Percentiles rank a stretch among this genome's conserved stretches.
These are phyloP conservation scores for Phthorimaea operculella DNA, from an alignment of 1,140 invertebrate species.

Conservation along the genomic window DNA sequence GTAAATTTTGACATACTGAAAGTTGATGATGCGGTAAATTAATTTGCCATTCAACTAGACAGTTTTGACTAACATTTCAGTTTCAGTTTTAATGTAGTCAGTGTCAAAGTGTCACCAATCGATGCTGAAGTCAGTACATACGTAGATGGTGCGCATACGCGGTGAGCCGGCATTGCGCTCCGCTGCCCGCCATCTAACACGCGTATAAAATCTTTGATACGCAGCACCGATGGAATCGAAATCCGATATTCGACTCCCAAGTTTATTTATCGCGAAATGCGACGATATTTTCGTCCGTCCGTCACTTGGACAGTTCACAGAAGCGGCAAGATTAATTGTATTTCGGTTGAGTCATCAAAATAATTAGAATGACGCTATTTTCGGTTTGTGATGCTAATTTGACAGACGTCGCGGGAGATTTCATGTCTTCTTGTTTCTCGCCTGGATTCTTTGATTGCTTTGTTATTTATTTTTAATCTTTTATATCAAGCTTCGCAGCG, in stretches of 20 bases:
- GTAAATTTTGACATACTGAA: no score
- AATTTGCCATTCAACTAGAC: not conserved
- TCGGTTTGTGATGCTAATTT: conserved; percentile 65
- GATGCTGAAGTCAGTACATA: not conserved
- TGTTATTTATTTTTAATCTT: conserved; percentile 46
- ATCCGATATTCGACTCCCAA: conserved; percentile 59
- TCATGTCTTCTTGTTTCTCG: conserved; percentile 53
- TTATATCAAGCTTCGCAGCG: conserved; percentile 14
- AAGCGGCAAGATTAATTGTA: conserved; percentile 67
- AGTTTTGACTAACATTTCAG: not conserved
- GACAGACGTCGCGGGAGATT: conserved; percentile 66
- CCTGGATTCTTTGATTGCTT: conserved; percentile 53
- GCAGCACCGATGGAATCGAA: conserved; percentile 64
- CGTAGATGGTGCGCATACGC: not conserved
- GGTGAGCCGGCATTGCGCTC: conserved; percentile 37
- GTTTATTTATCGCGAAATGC: conserved; percentile 64
- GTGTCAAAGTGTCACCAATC: not conserved
- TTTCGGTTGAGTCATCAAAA: conserved; percentile 67
- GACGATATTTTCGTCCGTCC: conserved; percentile 64
- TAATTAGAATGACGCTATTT: conserved; percentile 68
- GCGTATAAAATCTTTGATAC: conserved; percentile 61
- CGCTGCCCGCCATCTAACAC: conserved; percentile 30
- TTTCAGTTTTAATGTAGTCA: not conserved
- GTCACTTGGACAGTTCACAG: conserved; percentile 65
- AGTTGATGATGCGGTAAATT: not conserved